A percentile compares a stretch with the other conserved stretches of the same genome.
Conservation (phyloP, 2,113 vertebrate genomes). For the Percina caprodes region DNA sequence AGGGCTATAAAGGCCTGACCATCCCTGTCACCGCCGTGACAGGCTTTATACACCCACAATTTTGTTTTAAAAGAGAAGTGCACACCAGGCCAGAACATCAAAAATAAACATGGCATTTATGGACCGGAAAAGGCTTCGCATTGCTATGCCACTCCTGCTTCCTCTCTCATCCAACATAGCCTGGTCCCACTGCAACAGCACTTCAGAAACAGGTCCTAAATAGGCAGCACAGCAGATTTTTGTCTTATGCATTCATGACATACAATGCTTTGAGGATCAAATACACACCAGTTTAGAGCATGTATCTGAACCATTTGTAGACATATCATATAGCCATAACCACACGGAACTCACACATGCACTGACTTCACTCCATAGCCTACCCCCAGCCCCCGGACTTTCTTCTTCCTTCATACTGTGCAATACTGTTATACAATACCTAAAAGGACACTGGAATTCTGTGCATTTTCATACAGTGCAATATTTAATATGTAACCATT, state of each 20-base stretch:
- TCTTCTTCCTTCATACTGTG: no score
- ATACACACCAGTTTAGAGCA: not conserved
- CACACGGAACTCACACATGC: no score
- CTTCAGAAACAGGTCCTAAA: constrained; percentile 56
- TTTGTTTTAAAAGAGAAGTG: constrained; percentile 70
- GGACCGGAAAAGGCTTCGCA: constrained; percentile 68
- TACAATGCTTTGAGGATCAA: not conserved
- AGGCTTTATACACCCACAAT: constrained; percentile 65
- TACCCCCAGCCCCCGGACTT: no score
- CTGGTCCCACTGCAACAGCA: constrained; percentile 46
- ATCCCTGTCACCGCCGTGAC: constrained; percentile 60
- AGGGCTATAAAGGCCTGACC: constrained; percentile 57
- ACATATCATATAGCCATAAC: no score
- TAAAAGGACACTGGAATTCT: no score
- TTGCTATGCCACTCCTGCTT: constrained; percentile 67
- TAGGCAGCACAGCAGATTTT: constrained; percentile 38
- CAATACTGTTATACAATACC: no score
- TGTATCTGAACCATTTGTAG: no score
- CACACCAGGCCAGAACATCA: constrained; percentile 68
- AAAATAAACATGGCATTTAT: constrained; percentile 81
- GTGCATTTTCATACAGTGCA: no score
- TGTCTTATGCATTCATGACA: constrained; percentile 30
- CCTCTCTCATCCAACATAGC: constrained; percentile 57
- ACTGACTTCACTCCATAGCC: no score
- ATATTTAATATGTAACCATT: no score